These are phyloP conservation scores for Norana najaformis DNA, from an alignment of 2,888 invertebrate species.

Conservation along the genomic window DNA sequence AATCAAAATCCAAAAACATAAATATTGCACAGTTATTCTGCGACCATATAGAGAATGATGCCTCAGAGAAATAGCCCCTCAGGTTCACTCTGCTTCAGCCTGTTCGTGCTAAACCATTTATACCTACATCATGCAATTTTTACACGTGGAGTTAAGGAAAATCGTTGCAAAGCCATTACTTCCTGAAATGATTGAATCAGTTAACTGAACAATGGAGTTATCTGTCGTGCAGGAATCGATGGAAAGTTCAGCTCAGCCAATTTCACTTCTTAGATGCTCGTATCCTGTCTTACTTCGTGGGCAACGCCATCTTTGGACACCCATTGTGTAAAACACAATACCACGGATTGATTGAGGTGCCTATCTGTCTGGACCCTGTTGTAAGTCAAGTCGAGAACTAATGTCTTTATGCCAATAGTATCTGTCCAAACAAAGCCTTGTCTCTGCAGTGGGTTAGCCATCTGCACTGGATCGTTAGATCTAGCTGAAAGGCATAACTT, in stretches of 20 bases:
- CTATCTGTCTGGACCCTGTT: not conserved
- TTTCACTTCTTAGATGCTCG: not conserved
- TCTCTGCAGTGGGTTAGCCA: not conserved
- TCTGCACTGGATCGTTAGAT: not conserved
- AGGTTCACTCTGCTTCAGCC: not conserved
- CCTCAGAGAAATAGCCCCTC: not conserved
- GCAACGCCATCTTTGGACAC: not conserved
- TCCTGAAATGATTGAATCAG: not conserved
- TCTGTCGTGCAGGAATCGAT: not conserved
- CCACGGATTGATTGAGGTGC: not conserved
- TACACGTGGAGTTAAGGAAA: not conserved
- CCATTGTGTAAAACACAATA: not conserved
- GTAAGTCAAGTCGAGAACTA: not conserved
- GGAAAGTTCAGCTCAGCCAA: not conserved
- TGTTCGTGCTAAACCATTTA: not conserved
- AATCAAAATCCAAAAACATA: not conserved
- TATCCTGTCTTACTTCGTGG: not conserved
- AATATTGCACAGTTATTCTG: too few relatives aligned
- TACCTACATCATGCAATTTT: not conserved
- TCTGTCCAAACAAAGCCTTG: not conserved
- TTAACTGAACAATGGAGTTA: not conserved
- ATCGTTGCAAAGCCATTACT: not conserved
- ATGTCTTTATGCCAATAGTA: not conserved
- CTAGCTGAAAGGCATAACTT: not conserved
- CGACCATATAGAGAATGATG: not conserved